Base-by-base conservation (phyloP, 2,113 vertebrate species). In the Sebastes fasciatus region DNA sequence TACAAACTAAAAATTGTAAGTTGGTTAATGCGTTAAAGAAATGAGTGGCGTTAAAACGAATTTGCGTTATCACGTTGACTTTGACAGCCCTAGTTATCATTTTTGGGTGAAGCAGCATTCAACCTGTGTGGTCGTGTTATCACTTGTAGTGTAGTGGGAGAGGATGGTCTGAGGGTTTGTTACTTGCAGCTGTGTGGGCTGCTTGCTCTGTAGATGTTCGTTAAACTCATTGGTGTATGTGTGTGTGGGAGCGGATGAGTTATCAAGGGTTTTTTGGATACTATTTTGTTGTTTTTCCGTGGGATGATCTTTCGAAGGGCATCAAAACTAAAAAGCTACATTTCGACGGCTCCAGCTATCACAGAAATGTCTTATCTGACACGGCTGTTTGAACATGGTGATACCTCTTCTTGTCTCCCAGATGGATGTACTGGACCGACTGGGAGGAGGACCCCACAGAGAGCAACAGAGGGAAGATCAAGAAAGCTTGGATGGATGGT, bases 391-490 rank as follows among this genome's bases (percentile, higher is more conserved):
- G 5, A 84, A 74, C 66, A 48, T 23, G n/a, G 3, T 34, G 14
- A 82, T 54, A 42, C 43, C 17, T 82, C 10, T 6, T 54, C 21
- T 79, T 42, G 0, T 77, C 46, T 81, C 70, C 63, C 92, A 99
- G 98, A 79, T 99, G 97, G 98, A 98, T 99, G 97, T 99, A 99
- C 92, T 99, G 98, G 98, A 99, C 98, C 0, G 98, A 99, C 95
- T 99, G 98, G 98, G 98, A 99, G 86, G 98, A 99, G 81, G 98
- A 99, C 88, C 98, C 98, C 8, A 97, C 97, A 65, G 98, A 98
- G 66, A 99, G 97, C 92, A 98, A 97, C 88, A 96, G 98, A 79
- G 98, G 98, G 42, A 97, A 97, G 92, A 98, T 99, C 0, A 98
- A 98, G 91, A 96, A 96, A 83, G 98, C 98, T 7, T 99, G 98